Evolutionary conservation across 2,113 vertebrate species (phyloP).

Genomic region (Agelaius tricolor): DNA sequence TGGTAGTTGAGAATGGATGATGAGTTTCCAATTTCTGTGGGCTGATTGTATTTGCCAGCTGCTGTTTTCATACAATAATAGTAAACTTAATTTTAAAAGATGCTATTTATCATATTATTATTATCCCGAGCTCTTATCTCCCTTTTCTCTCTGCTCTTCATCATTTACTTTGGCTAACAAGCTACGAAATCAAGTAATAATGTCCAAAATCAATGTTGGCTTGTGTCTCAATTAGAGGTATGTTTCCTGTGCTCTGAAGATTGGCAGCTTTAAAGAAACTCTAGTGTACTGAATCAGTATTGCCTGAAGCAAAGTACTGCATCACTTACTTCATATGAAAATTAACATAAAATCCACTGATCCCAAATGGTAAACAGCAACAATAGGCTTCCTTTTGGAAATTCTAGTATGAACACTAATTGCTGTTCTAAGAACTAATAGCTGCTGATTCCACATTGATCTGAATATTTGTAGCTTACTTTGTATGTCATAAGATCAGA

Average conservation of each 20-base stretch:
- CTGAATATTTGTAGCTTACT: not conserved
- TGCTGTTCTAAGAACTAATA: not conserved
- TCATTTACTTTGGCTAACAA: not conserved
- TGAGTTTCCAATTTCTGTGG: not conserved
- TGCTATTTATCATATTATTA: not conserved
- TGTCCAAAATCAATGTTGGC: not conserved
- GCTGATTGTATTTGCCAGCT: not conserved
- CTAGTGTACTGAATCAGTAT: not conserved
- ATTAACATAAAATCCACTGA: not conserved
- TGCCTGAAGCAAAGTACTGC: not conserved
- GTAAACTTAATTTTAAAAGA: not conserved
- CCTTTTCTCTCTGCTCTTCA: not conserved
- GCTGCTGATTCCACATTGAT: not conserved
- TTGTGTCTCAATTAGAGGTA: not conserved
- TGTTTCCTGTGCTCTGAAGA: not conserved
- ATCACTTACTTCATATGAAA: not conserved
- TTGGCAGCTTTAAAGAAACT: not conserved
- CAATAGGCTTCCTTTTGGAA: not conserved
- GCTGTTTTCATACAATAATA: not conserved
- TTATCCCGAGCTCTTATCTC: not conserved
- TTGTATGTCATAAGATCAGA: not conserved
- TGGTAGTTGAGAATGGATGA: not conserved
- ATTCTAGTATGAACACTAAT: not conserved
- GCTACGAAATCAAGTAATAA: not conserved
- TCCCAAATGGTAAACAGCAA: not conserved